Evolutionary conservation across 2,797 vertebrate genomes (phyloP).

Genomic region (Capromys pilorides): DNA sequence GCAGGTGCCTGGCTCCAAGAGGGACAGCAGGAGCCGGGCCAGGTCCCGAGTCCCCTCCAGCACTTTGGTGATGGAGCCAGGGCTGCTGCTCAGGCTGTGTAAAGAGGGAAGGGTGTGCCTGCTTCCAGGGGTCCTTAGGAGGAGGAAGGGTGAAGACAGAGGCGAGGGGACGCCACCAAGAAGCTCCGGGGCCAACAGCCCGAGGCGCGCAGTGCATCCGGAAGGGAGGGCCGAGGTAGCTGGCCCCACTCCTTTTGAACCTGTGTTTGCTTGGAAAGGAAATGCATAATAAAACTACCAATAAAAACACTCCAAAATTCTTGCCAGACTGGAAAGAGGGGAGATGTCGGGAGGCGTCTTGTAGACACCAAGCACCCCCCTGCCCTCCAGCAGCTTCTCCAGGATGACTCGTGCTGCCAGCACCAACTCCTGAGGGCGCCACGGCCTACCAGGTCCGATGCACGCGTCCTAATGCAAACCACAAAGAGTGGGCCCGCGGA

Average conservation of each 20-base stretch:
- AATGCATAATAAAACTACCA: not conserved
- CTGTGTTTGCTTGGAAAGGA: not conserved
- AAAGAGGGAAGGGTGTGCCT: not conserved
- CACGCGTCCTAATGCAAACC: conserved; percentile 16
- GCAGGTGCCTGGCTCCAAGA: not conserved
- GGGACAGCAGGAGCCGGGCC: not conserved
- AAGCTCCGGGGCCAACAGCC: not conserved
- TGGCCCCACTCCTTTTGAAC: conserved; percentile 11
- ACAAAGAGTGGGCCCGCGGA: not conserved
- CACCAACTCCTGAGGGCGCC: no score
- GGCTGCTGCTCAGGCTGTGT: fast-evolving
- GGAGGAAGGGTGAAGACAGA: not conserved
- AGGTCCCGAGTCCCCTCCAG: not conserved
- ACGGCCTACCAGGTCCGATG: not conserved
- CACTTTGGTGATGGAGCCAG: not conserved
- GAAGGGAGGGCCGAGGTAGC: not conserved
- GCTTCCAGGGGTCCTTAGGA: not conserved
- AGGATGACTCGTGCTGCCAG: not conserved
- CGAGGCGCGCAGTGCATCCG: not conserved
- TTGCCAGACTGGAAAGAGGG: not conserved
- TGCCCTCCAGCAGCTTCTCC: not conserved
- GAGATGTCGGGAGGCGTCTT: not conserved
- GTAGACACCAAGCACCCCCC: not conserved
- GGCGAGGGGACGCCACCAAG: not conserved
- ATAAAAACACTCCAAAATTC: conserved; percentile 28